Percentiles rank a stretch among this genome's conserved stretches.
Evolutionary conservation across 2,113 vertebrate genomes (phyloP).

Genomic region (Stictonetta naevosa): DNA sequence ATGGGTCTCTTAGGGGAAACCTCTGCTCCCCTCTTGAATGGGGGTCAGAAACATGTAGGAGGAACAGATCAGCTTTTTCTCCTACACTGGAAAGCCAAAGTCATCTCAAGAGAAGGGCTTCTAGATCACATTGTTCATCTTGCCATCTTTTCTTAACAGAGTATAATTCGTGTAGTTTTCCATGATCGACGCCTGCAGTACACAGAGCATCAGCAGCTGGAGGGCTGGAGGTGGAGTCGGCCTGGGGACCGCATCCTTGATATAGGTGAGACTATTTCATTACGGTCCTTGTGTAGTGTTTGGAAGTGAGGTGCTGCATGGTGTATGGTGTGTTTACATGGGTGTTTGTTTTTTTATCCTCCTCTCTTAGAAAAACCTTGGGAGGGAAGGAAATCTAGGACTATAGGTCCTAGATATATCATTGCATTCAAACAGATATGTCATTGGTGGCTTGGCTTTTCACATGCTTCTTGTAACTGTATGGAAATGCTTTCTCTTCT

Average conservation of each 20-base stretch:
- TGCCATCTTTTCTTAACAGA: constrained; percentile 77
- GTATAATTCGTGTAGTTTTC: constrained; percentile 92
- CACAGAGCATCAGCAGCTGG: constrained; percentile 93
- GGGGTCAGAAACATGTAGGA: background rate
- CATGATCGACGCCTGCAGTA: constrained; percentile 94
- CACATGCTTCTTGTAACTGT: constrained; percentile 29
- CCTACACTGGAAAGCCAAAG: constrained; percentile 22
- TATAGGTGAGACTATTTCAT: constrained; percentile 82
- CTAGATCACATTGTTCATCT: background rate
- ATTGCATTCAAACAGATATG: background rate
- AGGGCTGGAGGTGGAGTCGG: constrained; percentile 95
- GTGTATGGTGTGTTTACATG: background rate
- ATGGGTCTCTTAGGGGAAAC: constrained; percentile 18
- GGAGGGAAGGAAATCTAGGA: background rate
- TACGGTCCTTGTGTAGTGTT: background rate
- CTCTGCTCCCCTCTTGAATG: background rate
- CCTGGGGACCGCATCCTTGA: constrained; percentile 95
- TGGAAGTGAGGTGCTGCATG: background rate
- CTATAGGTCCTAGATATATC: background rate
- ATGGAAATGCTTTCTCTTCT: constrained; percentile 59
- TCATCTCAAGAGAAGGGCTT: background rate
- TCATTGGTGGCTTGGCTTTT: background rate
- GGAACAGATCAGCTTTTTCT: constrained; percentile 27
- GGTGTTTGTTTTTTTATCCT: background rate
- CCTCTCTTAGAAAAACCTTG: background rate